Evolutionary conservation across 2,113 vertebrate genomes (phyloP).

Genomic region (Condylura cristata): DNA sequence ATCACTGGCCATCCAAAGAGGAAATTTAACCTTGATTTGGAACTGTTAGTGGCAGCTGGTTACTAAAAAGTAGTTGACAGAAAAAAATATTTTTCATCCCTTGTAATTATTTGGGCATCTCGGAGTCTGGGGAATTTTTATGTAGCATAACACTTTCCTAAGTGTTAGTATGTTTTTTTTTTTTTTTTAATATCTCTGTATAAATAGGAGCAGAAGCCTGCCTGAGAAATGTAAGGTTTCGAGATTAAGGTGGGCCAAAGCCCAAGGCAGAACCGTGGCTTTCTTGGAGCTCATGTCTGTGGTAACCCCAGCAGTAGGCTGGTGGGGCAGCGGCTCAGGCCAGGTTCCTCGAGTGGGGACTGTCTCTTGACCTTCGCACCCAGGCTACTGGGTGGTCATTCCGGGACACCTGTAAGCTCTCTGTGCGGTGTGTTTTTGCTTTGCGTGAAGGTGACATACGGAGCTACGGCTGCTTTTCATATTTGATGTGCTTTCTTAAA

Average conservation of each 20-base stretch:
- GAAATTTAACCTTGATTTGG: slow-evolving; percentile 34
- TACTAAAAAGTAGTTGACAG: background rate
- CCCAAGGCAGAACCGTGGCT: background rate
- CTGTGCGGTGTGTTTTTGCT: background rate
- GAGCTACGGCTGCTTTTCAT: background rate
- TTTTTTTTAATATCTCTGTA: background rate
- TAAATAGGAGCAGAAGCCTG: slow-evolving; percentile 26
- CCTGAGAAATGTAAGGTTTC: slow-evolving; percentile 9
- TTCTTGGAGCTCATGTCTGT: background rate
- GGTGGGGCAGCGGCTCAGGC: background rate
- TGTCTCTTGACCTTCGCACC: background rate
- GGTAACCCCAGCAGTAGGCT: background rate
- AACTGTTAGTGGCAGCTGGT: background rate
- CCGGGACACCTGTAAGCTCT: background rate
- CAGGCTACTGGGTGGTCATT: background rate
- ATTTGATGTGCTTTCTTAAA: background rate
- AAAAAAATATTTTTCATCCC: slow-evolving; percentile 35
- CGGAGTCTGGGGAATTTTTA: slow-evolving; percentile 37
- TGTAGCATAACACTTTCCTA: slow-evolving; percentile 35
- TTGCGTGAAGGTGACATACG: background rate
- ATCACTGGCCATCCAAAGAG: background rate
- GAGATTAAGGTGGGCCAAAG: background rate
- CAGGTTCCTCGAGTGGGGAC: background rate
- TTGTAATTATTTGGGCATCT: slow-evolving; percentile 25
- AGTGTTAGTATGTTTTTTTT: background rate